Evolutionary conservation across 2,797 vertebrate species (phyloP).

Genomic region (Paguma larvata): DNA sequence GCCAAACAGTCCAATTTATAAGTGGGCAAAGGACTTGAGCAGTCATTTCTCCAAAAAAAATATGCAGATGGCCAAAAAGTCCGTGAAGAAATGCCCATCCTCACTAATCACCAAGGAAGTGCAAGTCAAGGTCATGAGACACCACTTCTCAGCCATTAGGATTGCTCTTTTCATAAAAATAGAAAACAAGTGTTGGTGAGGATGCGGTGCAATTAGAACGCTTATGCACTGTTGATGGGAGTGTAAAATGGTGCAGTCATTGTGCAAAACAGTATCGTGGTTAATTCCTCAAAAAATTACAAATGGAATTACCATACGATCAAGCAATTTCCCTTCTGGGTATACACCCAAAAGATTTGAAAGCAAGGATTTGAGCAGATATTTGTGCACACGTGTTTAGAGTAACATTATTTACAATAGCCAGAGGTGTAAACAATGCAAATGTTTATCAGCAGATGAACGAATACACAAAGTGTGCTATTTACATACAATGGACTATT

Average conservation of each 20-base stretch:
- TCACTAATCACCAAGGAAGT: neutral
- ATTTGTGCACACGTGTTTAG: neutral
- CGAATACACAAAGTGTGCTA: neutral
- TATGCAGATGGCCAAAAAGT: neutral
- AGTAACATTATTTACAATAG: neutral
- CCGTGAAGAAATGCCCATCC: neutral
- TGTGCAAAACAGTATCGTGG: neutral
- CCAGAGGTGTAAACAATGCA: neutral
- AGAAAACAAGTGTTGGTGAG: neutral
- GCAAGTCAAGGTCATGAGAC: neutral
- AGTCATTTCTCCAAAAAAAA: conserved; percentile 3
- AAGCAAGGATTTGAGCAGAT: neutral
- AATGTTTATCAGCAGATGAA: neutral
- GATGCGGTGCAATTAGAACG: neutral
- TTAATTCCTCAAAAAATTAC: neutral
- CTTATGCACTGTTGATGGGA: neutral
- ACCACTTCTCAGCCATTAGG: neutral
- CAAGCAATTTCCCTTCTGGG: neutral
- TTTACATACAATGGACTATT: neutral
- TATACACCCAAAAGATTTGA: neutral
- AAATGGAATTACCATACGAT: neutral
- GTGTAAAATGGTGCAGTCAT: neutral
- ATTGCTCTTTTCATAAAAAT: neutral
- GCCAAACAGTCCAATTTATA: neutral
- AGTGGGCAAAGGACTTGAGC: neutral